phyloP scores from a whole-genome alignment of 2,888 invertebrate species.

The Eupithecia subumbrata region DNA sequence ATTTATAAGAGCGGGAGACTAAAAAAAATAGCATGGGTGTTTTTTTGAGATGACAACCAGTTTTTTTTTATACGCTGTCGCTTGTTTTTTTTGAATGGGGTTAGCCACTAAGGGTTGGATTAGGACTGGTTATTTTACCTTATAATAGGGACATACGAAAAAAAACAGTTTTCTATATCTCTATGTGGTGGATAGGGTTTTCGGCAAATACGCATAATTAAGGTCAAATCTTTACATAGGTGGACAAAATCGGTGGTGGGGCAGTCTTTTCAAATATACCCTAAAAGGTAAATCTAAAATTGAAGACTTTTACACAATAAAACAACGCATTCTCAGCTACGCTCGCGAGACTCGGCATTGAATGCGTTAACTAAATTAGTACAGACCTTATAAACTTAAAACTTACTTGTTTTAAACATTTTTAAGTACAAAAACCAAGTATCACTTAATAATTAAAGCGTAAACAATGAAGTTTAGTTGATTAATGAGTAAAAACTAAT shows the following conservation, averaged over 20 bases:
- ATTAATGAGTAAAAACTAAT: neutral
- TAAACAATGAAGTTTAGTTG: neutral
- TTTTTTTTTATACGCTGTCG: neutral
- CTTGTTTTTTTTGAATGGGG: too few species aligned
- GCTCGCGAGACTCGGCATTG: neutral
- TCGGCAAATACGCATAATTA: neutral
- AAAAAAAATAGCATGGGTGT: neutral
- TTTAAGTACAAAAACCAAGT: constrained; percentile 1
- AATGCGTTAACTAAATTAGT: constrained; percentile 1
- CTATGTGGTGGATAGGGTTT: neutral
- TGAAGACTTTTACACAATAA: neutral
- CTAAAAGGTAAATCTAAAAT: neutral
- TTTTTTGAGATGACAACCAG: neutral
- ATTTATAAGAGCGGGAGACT: neutral
- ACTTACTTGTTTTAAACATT: constrained; percentile 5
- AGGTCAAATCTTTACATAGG: neutral
- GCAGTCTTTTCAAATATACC: neutral
- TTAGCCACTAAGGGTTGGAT: too few species aligned
- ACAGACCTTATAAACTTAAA: neutral
- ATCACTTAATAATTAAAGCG: neutral
- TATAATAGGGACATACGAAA: too few species aligned
- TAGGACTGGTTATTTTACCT: too few species aligned
- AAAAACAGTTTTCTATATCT: too few species aligned
- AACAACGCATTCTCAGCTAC: neutral
- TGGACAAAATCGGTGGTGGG: neutral